These are phyloP conservation scores for Hypocryptadius cinnamomeus DNA, from an alignment of 2,113 vertebrate genomes.

Conservation along the genomic window DNA sequence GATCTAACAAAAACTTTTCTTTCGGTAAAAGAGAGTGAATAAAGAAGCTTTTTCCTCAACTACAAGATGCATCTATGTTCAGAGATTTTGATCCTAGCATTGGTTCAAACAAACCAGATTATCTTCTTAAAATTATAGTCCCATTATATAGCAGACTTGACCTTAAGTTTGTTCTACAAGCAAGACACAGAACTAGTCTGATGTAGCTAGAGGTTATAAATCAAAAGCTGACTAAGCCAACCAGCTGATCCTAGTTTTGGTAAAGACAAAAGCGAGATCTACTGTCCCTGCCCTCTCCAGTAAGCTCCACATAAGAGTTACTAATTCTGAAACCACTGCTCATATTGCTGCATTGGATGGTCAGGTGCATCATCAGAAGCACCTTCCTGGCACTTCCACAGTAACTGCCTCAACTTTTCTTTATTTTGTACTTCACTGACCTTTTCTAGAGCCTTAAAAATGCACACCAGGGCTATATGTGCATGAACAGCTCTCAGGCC, in stretches of 20 bases:
- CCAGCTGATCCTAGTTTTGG: background rate
- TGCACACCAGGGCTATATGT: fast-evolving
- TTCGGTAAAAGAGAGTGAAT: background rate
- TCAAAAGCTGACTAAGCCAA: background rate
- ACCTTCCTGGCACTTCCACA: background rate
- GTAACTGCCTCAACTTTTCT: background rate
- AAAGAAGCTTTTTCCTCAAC: background rate
- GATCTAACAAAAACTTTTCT: background rate
- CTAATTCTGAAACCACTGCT: background rate
- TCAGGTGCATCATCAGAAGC: background rate
- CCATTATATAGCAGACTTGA: background rate
- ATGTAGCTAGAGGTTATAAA: background rate
- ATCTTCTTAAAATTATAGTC: background rate
- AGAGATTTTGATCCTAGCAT: background rate
- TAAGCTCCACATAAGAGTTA: background rate
- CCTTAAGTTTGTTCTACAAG: background rate
- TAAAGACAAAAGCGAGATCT: background rate
- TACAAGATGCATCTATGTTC: background rate
- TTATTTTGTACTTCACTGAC: background rate
- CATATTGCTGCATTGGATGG: background rate
- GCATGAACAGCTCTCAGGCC: background rate
- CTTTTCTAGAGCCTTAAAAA: background rate
- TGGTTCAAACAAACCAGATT: background rate
- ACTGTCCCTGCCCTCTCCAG: background rate
- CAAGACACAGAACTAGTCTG: background rate